Base-by-base conservation (phyloP, 2,113 vertebrate genomes). In the Grantiella picta region DNA sequence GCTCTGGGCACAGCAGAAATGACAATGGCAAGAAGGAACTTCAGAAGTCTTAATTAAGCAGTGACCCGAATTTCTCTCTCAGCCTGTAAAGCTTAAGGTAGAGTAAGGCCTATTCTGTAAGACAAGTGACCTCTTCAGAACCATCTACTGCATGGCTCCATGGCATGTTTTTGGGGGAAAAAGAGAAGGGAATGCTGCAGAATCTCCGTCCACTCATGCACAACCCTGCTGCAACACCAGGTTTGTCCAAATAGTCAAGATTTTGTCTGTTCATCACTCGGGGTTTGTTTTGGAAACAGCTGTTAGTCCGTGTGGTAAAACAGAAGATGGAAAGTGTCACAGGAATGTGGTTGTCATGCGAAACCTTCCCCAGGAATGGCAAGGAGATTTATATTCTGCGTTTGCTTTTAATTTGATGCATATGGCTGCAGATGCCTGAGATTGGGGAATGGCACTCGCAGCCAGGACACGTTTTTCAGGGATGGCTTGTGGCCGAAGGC, bases 201-300 rank as follows among this genome's bases (percentile, higher is more conserved):
- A 23, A 71, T 2, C 68, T 4, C 3, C 1, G 5, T 15, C 89
- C 86, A 3, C 80, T 47, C 83, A 38, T 4, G 2, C 79, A n/a
- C 8, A 1, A 15, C 65, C 86, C 52, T 0, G 0, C 11, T 4
- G 50, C 81, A 68, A n/a, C 71, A 33, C 19, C 56, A 18, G 8
- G 6, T 31, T 65, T 45, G 94, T 45, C 81, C 94, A 73, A 73
- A 85, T 0, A 66, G 87, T 0, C 71, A 11, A 54, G 88, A 33
- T 68, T 75, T 61, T 6, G 85, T 45, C 79, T 68, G 92, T 27
- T 94, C 93, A 79, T 77, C 93, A 63, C 70, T 76, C 85, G 2
- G 90, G 90, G 86, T 94, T 97, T 97, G 94, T 94, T 97, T 95
- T 97, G 95, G 96, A 97, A 96, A 93, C 94, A 97, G 95, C 95